Evolutionary conservation across 2,797 vertebrate genomes (phyloP).

Genomic region (Sebastiscus albofasciatus): DNA sequence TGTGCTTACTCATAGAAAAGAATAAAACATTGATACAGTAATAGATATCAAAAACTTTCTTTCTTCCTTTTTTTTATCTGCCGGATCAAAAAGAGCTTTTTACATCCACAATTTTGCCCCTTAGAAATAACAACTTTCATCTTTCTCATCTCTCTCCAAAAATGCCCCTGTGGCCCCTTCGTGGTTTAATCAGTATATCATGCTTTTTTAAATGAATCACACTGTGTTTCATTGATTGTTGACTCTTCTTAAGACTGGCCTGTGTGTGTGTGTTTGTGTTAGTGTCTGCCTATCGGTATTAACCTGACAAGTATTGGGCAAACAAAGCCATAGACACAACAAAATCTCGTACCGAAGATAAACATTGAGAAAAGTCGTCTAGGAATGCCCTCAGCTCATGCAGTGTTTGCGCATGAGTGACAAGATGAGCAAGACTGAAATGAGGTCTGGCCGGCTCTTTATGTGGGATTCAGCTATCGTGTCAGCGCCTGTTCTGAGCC

Average conservation of each 20-base stretch:
- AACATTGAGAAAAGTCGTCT: conserved; percentile 37
- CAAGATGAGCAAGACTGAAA: conserved; percentile 47
- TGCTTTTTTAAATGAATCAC: conserved; percentile 13
- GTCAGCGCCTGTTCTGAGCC: background rate
- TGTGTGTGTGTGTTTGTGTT: background rate
- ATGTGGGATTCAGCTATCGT: background rate
- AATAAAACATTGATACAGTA: background rate
- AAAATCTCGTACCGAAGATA: conserved; percentile 49
- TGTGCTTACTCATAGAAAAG: background rate
- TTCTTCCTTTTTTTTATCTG: conserved; percentile 1
- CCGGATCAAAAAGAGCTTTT: conserved; percentile 15
- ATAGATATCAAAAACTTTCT: background rate
- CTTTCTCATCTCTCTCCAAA: conserved; percentile 25
- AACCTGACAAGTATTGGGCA: conserved; percentile 11
- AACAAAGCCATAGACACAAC: conserved; percentile 70
- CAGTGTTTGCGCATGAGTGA: conserved; percentile 49
- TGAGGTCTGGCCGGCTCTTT: conserved; percentile 46
- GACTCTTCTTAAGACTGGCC: conserved; percentile 2
- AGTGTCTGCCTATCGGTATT: conserved; percentile 19
- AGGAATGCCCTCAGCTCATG: conserved; percentile 64
- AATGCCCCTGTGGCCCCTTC: conserved; percentile 17
- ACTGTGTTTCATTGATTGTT: conserved; percentile 18
- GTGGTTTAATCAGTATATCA: conserved; percentile 28
- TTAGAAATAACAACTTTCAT: conserved; percentile 28
- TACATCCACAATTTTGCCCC: conserved; percentile 17